phyloP scores from a whole-genome alignment of 2,888 invertebrate species.

The Polia nebulosa region DNA sequence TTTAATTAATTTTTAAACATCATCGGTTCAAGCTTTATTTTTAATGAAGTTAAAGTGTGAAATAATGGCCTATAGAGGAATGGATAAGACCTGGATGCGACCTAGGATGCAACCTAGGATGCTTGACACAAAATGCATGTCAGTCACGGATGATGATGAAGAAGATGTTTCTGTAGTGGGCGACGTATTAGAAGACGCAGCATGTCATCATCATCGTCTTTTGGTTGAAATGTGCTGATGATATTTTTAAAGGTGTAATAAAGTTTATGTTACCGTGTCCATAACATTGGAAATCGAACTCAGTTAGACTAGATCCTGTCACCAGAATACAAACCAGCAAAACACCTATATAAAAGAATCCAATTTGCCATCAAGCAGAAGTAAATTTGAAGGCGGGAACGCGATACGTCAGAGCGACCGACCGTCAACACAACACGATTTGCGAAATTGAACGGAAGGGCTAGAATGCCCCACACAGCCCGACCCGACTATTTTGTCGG shows the following conservation, averaged over 20 bases:
- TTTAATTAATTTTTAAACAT: too few species aligned
- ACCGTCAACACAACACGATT: constrained; percentile 78
- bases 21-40: too few species aligned
- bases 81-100: too few species aligned
- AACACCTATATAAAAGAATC: constrained; percentile 73
- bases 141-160: too few species aligned
- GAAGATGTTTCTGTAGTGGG: too few species aligned
- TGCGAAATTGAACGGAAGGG: constrained; percentile 84
- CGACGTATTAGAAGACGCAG: too few species aligned
- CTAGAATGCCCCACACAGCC: constrained; percentile 76
- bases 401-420: constrained; percentile 78
- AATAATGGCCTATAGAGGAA: too few species aligned
- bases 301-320: not conserved
- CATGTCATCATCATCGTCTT: too few species aligned
- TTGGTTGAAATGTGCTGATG: too few species aligned
- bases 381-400: constrained; percentile 73
- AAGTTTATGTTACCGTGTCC: not conserved
- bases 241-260: not conserved
- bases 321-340: constrained; percentile 58
- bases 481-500: constrained; percentile 78
- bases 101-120: too few species aligned
- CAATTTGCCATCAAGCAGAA: constrained; percentile 78
- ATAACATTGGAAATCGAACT: not conserved
- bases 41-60: too few species aligned
- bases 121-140: too few species aligned